Conservation (phyloP, 2,888 invertebrate genomes). For the Drosophila mettleri region DNA sequence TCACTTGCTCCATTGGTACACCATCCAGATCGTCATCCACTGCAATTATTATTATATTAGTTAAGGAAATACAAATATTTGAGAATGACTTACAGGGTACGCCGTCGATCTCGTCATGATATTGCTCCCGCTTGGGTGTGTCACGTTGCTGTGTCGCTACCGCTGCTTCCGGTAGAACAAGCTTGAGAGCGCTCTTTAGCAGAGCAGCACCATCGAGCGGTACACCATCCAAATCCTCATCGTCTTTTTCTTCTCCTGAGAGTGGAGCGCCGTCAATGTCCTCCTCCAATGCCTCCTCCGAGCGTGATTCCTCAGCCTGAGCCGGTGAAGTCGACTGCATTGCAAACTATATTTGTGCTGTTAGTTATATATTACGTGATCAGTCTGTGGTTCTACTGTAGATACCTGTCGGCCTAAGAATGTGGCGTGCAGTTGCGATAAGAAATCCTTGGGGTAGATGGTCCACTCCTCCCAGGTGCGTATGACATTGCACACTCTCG, state of each 20-base stretch:
- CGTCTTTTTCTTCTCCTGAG: slow-evolving; percentile 86
- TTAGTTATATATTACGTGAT: neutral
- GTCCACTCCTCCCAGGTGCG: slow-evolving; percentile 99
- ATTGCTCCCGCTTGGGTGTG: slow-evolving; percentile 70
- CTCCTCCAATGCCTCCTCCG: slow-evolving; percentile 77
- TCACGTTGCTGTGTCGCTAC: slow-evolving; percentile 80
- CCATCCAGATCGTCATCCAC: slow-evolving; percentile 92
- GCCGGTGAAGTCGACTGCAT: slow-evolving; percentile 54
- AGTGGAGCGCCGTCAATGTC: slow-evolving; percentile 86
- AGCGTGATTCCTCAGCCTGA: slow-evolving; percentile 66
- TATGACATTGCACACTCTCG: slow-evolving; percentile 94
- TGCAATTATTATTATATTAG: slow-evolving; percentile 65
- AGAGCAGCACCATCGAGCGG: slow-evolving; percentile 93
- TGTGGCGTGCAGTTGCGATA: slow-evolving; percentile 94
- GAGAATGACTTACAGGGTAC: slow-evolving; percentile 86
- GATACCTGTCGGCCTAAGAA: slow-evolving; percentile 91
- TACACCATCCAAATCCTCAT: slow-evolving; percentile 90
- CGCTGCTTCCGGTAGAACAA: slow-evolving; percentile 79
- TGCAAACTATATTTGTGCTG: slow-evolving; percentile 18
- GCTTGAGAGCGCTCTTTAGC: slow-evolving; percentile 89
- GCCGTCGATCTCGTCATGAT: slow-evolving; percentile 90
- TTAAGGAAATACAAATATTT: neutral
- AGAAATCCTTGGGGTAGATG: slow-evolving; percentile 96
- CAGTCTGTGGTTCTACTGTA: slow-evolving; percentile 44
- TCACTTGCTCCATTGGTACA: slow-evolving; percentile 87